Evolutionary conservation across 2,113 vertebrate genomes (phyloP).

Genomic region (Burhinus oedicnemus): DNA sequence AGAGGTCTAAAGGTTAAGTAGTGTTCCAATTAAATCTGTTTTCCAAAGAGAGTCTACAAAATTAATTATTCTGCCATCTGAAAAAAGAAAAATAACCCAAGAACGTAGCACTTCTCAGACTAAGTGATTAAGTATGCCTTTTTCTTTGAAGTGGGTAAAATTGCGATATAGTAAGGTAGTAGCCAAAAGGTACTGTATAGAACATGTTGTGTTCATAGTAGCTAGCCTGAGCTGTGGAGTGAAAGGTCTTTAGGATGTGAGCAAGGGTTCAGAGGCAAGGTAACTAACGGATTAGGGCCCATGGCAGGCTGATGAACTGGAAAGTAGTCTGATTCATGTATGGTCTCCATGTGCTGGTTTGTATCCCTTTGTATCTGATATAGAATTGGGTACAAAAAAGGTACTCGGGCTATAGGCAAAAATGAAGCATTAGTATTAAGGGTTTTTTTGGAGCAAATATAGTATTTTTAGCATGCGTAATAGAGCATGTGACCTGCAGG

Average conservation of each 20-base stretch:
- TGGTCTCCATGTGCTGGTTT: background rate
- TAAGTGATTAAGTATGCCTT: background rate
- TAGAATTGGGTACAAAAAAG: background rate
- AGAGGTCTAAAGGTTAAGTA: background rate
- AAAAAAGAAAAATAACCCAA: background rate
- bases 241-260: background rate
- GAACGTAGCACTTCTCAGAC: background rate
- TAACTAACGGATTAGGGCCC: background rate
- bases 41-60: background rate
- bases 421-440: background rate
- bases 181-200: background rate
- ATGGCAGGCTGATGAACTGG: background rate
- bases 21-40: conserved; percentile 7
- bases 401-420: background rate
- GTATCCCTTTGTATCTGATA: background rate
- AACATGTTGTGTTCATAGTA: background rate
- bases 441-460: background rate
- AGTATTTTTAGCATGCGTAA: background rate
- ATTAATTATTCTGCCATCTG: background rate
- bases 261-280: background rate
- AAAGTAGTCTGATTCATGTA: background rate
- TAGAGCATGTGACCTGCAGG: background rate
- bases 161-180: background rate
- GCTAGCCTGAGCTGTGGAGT: background rate
- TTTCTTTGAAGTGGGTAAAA: background rate